A percentile compares a stretch with the other conserved stretches of the same genome.
These are phyloP conservation scores for Diprion similis DNA, from an alignment of 1,140 invertebrate genomes.

Conservation along the genomic window DNA sequence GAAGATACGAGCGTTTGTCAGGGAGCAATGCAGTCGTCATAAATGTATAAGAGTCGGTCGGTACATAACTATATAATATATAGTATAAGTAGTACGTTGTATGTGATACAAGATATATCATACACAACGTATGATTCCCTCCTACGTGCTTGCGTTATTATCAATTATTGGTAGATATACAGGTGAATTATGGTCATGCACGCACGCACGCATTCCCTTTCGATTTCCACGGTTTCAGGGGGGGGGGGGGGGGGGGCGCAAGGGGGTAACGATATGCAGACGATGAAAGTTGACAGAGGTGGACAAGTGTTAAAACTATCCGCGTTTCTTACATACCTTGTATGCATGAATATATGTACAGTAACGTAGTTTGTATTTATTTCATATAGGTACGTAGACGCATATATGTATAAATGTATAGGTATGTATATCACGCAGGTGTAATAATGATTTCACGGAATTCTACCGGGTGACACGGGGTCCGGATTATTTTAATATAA, in stretches of 20 bases:
- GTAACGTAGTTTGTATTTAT: too few relatives aligned
- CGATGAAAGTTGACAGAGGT: not conserved
- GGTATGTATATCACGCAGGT: too few relatives aligned
- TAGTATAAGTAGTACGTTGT: not conserved
- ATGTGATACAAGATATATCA: not conserved
- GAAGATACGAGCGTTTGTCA: slow-evolving; percentile 55
- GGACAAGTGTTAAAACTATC: not conserved
- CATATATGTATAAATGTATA: too few relatives aligned
- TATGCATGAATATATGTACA: too few relatives aligned
- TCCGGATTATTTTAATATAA: too few relatives aligned
- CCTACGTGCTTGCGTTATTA: not conserved
- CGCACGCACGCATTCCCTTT: slow-evolving; percentile 2
- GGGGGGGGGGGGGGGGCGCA: not conserved
- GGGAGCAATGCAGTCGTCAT: slow-evolving; percentile 50
- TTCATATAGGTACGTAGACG: too few relatives aligned
- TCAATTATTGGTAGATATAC: slow-evolving; percentile 2
- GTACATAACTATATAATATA: slow-evolving; percentile 1
- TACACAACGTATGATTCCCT: not conserved
- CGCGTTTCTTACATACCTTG: too few relatives aligned
- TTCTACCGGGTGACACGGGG: too few relatives aligned
- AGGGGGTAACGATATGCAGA: not conserved
- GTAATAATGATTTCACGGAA: too few relatives aligned
- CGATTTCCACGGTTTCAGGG: not conserved
- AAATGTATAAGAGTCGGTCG: slow-evolving; percentile 36
- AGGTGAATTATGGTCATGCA: not conserved